Conservation (phyloP, 2,797 vertebrate species). For the Sciurus vulgaris region DNA sequence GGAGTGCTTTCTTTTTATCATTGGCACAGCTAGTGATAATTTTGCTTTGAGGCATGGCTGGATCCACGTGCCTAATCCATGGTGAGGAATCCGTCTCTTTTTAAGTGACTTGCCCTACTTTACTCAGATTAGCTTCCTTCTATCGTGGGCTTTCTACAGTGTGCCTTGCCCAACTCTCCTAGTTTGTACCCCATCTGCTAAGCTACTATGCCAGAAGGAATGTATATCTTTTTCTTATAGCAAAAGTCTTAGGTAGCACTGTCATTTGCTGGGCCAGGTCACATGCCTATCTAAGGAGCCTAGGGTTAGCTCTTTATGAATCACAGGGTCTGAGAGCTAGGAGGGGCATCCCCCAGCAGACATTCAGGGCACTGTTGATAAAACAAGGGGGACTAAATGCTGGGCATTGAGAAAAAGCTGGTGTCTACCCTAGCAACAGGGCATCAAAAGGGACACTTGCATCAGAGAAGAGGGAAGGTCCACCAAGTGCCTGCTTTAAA, state of each 20-base stretch:
- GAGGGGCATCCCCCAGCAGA: too few relatives aligned
- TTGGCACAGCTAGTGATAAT: neutral
- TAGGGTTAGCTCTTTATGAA: neutral
- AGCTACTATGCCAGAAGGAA: neutral
- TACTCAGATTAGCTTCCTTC: neutral
- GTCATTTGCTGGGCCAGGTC: neutral
- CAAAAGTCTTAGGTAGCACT: neutral
- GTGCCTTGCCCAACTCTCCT: neutral
- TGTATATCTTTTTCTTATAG: neutral
- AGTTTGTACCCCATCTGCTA: neutral
- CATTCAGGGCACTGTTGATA: neutral
- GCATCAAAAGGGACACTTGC: neutral
- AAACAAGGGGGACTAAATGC: neutral
- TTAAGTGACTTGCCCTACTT: neutral
- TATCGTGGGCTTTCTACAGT: neutral
- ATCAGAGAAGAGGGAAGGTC: neutral
- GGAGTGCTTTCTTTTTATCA: neutral
- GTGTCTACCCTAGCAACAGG: neutral
- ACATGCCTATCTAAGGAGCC: neutral
- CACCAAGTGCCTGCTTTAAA: neutral
- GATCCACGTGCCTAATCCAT: neutral
- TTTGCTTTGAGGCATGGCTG: neutral
- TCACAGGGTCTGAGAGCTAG: neutral
- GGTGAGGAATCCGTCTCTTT: neutral
- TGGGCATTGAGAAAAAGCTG: neutral